A percentile compares a stretch with the other conserved stretches of the same genome.
phyloP scores from a whole-genome alignment of 2,888 invertebrate genomes.

The Emmelina monodactyla region DNA sequence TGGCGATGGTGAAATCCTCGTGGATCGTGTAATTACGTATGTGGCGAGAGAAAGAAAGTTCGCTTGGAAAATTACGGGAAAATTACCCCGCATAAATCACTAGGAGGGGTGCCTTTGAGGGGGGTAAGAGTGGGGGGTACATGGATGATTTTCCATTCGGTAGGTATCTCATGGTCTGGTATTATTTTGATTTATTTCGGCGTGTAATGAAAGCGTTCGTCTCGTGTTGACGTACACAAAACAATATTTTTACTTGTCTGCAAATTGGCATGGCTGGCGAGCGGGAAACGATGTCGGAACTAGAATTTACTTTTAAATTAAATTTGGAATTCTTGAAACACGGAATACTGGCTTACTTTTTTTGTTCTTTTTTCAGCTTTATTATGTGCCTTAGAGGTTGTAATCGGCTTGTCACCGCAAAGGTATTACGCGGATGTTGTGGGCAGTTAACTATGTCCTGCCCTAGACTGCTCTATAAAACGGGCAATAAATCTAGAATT shows the following conservation, averaged over 20 bases:
- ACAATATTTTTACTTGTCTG: slow-evolving; percentile 36
- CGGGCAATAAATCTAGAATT: too few relatives aligned
- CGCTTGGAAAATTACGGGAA: slow-evolving; percentile 61
- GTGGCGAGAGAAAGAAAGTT: slow-evolving; percentile 59
- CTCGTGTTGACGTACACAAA: slow-evolving; percentile 47
- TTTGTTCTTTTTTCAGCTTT: too few relatives aligned
- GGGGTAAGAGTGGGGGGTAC: slow-evolving; percentile 28
- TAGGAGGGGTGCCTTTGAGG: slow-evolving; percentile 20
- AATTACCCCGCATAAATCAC: slow-evolving; percentile 62
- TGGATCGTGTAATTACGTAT: slow-evolving; percentile 63
- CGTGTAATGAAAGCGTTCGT: slow-evolving; percentile 60
- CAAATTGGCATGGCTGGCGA: slow-evolving; percentile 22
- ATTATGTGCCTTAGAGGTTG: too few relatives aligned
- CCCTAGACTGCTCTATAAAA: too few relatives aligned
- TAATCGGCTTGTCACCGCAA: too few relatives aligned
- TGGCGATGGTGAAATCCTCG: slow-evolving; percentile 32
- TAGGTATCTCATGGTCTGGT: slow-evolving; percentile 59
- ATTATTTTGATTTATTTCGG: slow-evolving; percentile 63
- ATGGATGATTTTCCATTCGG: slow-evolving; percentile 62
- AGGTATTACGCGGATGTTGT: too few relatives aligned
- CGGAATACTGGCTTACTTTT: too few relatives aligned
- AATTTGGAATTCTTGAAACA: too few relatives aligned
- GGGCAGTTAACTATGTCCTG: too few relatives aligned
- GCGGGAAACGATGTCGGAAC: too few relatives aligned
- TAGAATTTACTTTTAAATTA: too few relatives aligned